Conservation (phyloP, 2,888 invertebrate species). For the Marasmarcha lunaedactyla region DNA sequence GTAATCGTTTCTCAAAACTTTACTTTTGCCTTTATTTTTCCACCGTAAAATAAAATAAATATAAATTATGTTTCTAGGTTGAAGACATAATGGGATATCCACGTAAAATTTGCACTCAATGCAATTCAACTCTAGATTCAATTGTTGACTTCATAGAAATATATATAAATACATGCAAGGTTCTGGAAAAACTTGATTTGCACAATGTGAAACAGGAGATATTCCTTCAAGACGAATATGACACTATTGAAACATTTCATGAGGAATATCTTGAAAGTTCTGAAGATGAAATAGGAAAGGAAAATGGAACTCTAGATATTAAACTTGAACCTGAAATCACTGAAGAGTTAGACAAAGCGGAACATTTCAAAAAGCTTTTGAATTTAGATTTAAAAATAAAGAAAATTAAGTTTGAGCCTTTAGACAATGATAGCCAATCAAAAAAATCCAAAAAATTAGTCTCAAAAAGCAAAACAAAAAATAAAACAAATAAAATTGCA, state of each 20-base stretch:
- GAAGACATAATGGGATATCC: constrained; percentile 49
- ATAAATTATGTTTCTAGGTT: constrained; percentile 36
- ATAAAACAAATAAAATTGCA: constrained; percentile 36
- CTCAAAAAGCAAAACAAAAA: constrained; percentile 15
- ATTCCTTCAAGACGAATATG: too few relatives aligned
- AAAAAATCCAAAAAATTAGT: constrained; percentile 16
- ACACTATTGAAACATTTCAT: constrained; percentile 6
- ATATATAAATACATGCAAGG: constrained; percentile 34
- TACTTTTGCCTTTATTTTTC: too few relatives aligned
- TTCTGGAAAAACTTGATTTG: constrained; percentile 32
- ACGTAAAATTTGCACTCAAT: constrained; percentile 37
- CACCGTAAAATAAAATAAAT: too few relatives aligned
- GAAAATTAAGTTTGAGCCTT: constrained; percentile 9
- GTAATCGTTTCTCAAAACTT: too few relatives aligned
- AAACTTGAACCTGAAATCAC: constrained; percentile 25
- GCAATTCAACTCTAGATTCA: constrained; percentile 33
- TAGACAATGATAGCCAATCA: too few relatives aligned
- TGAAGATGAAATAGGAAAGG: too few relatives aligned
- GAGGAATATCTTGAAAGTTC: constrained; percentile 11
- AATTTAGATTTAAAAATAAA: constrained; percentile 11
- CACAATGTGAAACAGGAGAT: constrained; percentile 29
- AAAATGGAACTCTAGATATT: constrained; percentile 22
- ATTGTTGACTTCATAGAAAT: constrained; percentile 37
- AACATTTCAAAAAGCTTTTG: constrained; percentile 14
- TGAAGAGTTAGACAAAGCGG: constrained; percentile 20